A percentile compares a stretch with the other conserved stretches of the same genome.
Evolutionary conservation across 2,888 invertebrate genomes (phyloP).

Genomic region (Oithona nana): DNA sequence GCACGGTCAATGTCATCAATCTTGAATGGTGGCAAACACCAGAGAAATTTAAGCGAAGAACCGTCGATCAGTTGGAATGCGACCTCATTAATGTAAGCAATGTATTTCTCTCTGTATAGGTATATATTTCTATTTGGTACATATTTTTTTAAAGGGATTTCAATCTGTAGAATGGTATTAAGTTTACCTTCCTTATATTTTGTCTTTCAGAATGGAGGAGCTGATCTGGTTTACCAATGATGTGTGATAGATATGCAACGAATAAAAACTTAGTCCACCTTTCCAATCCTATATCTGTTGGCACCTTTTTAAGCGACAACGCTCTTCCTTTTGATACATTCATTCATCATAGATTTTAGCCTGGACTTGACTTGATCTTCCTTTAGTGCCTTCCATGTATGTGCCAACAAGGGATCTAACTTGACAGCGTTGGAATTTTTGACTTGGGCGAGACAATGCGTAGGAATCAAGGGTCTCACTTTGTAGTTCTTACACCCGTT

Average conservation of each 20-base stretch:
- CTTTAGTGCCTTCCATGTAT: background rate
- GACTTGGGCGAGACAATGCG: background rate
- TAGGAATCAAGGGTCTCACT: conserved; percentile 5
- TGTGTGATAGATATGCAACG: no score
- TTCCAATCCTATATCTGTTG: no score
- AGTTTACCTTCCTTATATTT: background rate
- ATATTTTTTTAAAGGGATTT: no score
- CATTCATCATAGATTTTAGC: background rate
- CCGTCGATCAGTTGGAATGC: background rate
- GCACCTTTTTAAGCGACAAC: no score
- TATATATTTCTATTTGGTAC: no score
- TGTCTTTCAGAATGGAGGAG: background rate
- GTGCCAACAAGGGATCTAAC: background rate
- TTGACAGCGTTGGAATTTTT: background rate
- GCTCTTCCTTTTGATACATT: background rate
- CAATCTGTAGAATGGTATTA: no score
- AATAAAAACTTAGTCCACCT: no score
- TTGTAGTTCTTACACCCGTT: conserved; percentile 4
- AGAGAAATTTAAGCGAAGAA: background rate
- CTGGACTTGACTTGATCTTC: background rate
- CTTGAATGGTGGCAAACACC: conserved; percentile 8
- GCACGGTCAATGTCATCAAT: background rate
- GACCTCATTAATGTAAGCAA: conserved; percentile 5
- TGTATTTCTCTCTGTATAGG: no score
- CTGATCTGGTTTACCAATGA: background rate